Conservation (phyloP, 2,888 invertebrate genomes). For the Ptilodon capucinus region DNA sequence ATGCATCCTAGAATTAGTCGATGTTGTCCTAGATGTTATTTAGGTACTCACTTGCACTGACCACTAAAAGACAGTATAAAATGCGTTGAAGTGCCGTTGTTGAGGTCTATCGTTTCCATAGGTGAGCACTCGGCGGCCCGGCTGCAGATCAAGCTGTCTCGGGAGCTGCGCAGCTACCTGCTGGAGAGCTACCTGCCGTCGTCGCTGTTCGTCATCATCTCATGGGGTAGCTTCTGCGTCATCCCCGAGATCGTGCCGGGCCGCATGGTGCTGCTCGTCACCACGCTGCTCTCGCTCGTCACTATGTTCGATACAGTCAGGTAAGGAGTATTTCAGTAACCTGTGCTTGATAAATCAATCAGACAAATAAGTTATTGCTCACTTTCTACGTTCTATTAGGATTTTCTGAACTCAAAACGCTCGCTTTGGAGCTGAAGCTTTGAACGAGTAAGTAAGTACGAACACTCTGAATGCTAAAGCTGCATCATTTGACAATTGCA, state of each 20-base stretch:
- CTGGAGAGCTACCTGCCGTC: slow-evolving; percentile 85
- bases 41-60: slow-evolving; percentile 22
- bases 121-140: slow-evolving; percentile 84
- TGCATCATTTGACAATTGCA: slow-evolving; percentile 43
- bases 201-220: slow-evolving; percentile 85
- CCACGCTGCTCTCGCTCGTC: slow-evolving; percentile 84
- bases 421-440: too few species aligned
- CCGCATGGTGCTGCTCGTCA: slow-evolving; percentile 85
- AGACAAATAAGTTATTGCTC: too few species aligned
- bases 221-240: slow-evolving; percentile 86
- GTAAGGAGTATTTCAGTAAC: too few species aligned
- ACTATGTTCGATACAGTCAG: slow-evolving; percentile 87
- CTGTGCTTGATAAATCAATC: too few species aligned
- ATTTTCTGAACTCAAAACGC: too few species aligned
- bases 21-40: slow-evolving; percentile 16
- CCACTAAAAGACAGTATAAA: too few species aligned
- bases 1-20: slow-evolving; percentile 2
- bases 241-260: slow-evolving; percentile 86
- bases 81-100: neutral
- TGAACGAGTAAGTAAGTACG: too few species aligned
- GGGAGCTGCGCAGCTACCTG: slow-evolving; percentile 84
- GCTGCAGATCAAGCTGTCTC: slow-evolving; percentile 82
- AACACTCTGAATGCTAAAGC: too few species aligned
- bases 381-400: too few species aligned
- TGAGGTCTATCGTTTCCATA: slow-evolving; percentile 30